These are phyloP conservation scores for Pungitius pungitius DNA, from an alignment of 2,113 vertebrate genomes.

Conservation along the genomic window DNA sequence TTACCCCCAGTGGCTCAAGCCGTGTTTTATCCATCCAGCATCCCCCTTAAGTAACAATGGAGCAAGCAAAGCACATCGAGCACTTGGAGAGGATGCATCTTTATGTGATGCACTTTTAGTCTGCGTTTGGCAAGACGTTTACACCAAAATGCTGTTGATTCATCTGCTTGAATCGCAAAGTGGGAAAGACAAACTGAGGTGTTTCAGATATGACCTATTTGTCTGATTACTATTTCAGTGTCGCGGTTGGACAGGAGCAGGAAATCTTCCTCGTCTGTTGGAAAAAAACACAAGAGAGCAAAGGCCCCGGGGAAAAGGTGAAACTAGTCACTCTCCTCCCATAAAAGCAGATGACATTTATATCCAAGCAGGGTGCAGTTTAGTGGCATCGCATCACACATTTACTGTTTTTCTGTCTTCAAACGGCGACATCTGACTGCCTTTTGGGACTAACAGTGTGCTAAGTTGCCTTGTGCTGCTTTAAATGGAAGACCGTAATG, in stretches of 20 bases:
- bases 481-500: slow-evolving; percentile 66
- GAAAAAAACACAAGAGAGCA: background rate
- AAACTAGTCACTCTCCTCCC: slow-evolving; percentile 3
- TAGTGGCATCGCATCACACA: slow-evolving; percentile 37
- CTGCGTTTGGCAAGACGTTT: slow-evolving; percentile 31
- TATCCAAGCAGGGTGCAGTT: slow-evolving; percentile 11
- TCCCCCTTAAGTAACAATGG: slow-evolving; percentile 62
- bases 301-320: background rate
- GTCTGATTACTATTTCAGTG: background rate
- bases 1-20: slow-evolving; percentile 67
- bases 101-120: slow-evolving; percentile 35
- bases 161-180: background rate
- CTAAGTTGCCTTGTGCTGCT: slow-evolving; percentile 45
- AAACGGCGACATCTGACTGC: slow-evolving; percentile 36
- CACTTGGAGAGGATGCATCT: slow-evolving; percentile 36
- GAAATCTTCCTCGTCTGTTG: background rate
- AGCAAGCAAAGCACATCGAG: slow-evolving; percentile 35
- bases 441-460: slow-evolving; percentile 47
- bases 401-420: slow-evolving; percentile 32
- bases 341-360: slow-evolving; percentile 14
- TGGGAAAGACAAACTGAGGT: slow-evolving; percentile 8
- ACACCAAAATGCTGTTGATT: slow-evolving; percentile 25
- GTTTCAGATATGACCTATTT: slow-evolving; percentile 24
- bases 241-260: background rate
- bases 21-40: slow-evolving; percentile 62